Evolutionary conservation across 2,797 vertebrate genomes (phyloP).

Genomic region (Linurgus olivaceus): DNA sequence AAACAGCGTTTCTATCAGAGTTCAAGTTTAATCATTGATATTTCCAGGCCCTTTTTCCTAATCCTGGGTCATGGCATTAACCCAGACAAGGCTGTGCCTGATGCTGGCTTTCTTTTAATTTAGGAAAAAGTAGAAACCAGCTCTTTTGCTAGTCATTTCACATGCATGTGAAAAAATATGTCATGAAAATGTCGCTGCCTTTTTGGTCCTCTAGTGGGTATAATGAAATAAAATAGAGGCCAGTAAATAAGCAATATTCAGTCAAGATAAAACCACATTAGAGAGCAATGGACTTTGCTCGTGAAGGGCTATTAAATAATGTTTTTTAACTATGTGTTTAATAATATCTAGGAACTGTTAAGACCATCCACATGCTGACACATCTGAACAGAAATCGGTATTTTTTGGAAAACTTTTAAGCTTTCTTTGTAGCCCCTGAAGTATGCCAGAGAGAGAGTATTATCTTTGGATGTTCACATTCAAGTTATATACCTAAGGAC

Average conservation of each 20-base stretch:
- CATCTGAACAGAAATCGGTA: rapidly evolving
- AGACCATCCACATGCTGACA: background rate
- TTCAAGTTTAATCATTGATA: background rate
- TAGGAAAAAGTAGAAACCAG: background rate
- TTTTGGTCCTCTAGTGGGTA: background rate
- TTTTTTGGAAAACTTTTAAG: background rate
- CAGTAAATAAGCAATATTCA: background rate
- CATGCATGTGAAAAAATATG: background rate
- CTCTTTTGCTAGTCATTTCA: background rate
- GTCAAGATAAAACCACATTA: background rate
- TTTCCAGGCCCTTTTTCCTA: background rate
- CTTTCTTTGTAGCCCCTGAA: background rate
- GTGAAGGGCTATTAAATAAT: background rate
- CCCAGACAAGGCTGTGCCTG: background rate
- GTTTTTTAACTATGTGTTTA: background rate
- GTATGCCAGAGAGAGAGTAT: background rate
- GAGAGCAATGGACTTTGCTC: background rate
- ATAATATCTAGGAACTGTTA: background rate
- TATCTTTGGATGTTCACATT: background rate
- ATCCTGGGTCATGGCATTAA: background rate
- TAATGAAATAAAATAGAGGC: background rate
- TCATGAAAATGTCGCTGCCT: background rate
- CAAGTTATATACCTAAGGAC: background rate
- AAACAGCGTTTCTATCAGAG: background rate
- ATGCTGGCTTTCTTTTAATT: background rate